phyloP scores from a whole-genome alignment of 2,797 vertebrate species.

The Typhlichthys subterraneus region DNA sequence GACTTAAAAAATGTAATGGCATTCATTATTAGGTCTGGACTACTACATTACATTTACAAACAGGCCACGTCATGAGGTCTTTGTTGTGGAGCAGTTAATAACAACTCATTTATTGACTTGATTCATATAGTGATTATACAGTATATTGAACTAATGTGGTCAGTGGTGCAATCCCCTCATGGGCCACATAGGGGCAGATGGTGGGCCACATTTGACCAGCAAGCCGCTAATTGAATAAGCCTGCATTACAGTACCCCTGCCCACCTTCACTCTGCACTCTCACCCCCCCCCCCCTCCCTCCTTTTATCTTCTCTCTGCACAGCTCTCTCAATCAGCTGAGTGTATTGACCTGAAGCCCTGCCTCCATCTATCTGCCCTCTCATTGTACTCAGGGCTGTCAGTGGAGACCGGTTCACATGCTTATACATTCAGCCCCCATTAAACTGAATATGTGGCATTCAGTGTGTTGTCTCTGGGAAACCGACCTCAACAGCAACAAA shows the following conservation, averaged over 20 bases:
- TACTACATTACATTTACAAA: too few relatives aligned
- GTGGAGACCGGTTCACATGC: slow-evolving; percentile 18
- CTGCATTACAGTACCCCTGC: background rate
- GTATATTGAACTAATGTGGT: too few relatives aligned
- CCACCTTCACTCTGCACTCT: slow-evolving; percentile 13
- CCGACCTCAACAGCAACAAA: background rate
- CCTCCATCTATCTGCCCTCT: slow-evolving; percentile 23
- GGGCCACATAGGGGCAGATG: slow-evolving; percentile 4
- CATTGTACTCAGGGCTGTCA: slow-evolving; percentile 22
- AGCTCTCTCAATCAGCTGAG: slow-evolving; percentile 59
- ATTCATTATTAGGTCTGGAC: too few relatives aligned
- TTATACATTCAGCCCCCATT: slow-evolving; percentile 6
- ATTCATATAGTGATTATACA: too few relatives aligned
- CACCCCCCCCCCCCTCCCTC: background rate
- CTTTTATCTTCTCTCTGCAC: background rate
- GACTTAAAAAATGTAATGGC: too few relatives aligned
- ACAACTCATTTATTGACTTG: too few relatives aligned
- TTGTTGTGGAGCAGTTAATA: too few relatives aligned
- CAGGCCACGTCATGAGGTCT: too few relatives aligned
- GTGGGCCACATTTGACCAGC: too few relatives aligned
- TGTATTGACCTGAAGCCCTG: slow-evolving; percentile 48
- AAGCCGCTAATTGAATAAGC: background rate
- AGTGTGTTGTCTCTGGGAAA: background rate
- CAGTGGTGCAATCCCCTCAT: background rate
- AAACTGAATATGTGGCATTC: background rate